These are phyloP conservation scores for Scrobipalpa costella DNA, from an alignment of 2,888 invertebrate genomes.

Conservation along the genomic window DNA sequence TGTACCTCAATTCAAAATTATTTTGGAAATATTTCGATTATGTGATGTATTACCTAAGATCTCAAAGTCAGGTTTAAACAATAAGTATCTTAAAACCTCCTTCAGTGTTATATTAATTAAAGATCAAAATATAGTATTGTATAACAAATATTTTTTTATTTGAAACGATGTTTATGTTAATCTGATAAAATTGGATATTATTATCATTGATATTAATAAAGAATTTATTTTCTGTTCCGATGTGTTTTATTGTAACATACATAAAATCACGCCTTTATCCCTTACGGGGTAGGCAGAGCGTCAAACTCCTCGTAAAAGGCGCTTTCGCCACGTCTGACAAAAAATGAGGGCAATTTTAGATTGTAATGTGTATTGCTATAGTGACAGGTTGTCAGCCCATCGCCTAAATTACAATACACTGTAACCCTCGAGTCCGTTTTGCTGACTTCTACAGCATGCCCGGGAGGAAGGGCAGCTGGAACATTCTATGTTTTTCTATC, in stretches of 20 bases:
- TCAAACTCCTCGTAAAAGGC: too few species aligned
- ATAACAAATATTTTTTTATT: constrained; percentile 43
- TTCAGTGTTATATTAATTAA: constrained; percentile 38
- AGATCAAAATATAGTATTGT: constrained; percentile 40
- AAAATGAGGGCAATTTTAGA: too few species aligned
- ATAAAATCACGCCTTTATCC: too few species aligned
- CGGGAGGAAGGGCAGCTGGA: too few species aligned
- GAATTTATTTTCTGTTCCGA: constrained; percentile 79
- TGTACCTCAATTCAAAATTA: constrained; percentile 42
- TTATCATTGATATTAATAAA: constrained; percentile 71
- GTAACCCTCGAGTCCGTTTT: too few species aligned
- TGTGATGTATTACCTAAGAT: constrained; percentile 74
- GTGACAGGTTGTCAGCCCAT: too few species aligned
- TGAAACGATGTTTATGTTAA: constrained; percentile 60
- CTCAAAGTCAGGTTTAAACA: constrained; percentile 64
- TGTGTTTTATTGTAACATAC: constrained; percentile 55
- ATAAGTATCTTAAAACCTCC: constrained; percentile 46
- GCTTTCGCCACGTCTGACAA: too few species aligned
- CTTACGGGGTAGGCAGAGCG: too few species aligned
- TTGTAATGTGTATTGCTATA: too few species aligned
- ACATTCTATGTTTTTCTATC: too few species aligned
- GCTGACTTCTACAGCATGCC: too few species aligned
- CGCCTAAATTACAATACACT: too few species aligned
- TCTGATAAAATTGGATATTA: constrained; percentile 77
- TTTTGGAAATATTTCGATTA: constrained; percentile 57